phyloP scores from a whole-genome alignment of 1,140 invertebrate genomes.

The Drosophila arawakana region DNA sequence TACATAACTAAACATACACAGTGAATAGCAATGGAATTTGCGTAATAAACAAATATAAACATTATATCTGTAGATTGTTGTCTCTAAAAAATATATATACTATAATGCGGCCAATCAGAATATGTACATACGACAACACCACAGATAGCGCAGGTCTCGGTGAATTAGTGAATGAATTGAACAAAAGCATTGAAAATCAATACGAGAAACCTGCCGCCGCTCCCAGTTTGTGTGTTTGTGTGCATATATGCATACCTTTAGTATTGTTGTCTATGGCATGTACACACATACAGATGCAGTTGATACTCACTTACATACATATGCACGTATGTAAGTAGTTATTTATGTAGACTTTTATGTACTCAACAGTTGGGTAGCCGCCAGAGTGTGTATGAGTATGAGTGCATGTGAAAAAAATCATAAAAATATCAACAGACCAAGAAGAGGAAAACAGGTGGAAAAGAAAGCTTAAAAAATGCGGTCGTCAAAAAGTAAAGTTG shows the following conservation, averaged over 20 bases:
- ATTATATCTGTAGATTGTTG: constrained; percentile 35
- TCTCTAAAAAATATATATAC: constrained; percentile 9
- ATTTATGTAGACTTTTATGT: constrained; percentile 17
- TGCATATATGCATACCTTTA: constrained; percentile 46
- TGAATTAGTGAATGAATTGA: constrained; percentile 81
- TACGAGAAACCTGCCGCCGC: constrained; percentile 76
- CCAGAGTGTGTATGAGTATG: constrained; percentile 11
- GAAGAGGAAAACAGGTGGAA: constrained; percentile 74
- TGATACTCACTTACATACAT: constrained; percentile 19
- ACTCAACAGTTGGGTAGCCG: constrained; percentile 45
- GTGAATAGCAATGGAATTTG: constrained; percentile 23
- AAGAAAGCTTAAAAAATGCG: constrained; percentile 83
- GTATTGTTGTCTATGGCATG: constrained; percentile 39
- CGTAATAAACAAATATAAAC: constrained; percentile 24
- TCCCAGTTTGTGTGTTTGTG: constrained; percentile 62
- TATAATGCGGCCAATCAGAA: constrained; percentile 73
- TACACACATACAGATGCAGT: constrained; percentile 10
- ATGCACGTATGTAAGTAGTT: constrained; percentile 1
- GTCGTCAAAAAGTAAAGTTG: constrained; percentile 77
- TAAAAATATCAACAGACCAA: constrained; percentile 75
- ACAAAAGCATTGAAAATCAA: constrained; percentile 80
- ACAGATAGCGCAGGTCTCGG: constrained; percentile 45
- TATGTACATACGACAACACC: constrained; percentile 30
- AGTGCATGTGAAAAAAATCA: constrained; percentile 50
- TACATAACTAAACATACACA: constrained; percentile 32